These are phyloP conservation scores for Solenodon paradoxus DNA, from an alignment of 2,113 vertebrate genomes.

Conservation along the genomic window DNA sequence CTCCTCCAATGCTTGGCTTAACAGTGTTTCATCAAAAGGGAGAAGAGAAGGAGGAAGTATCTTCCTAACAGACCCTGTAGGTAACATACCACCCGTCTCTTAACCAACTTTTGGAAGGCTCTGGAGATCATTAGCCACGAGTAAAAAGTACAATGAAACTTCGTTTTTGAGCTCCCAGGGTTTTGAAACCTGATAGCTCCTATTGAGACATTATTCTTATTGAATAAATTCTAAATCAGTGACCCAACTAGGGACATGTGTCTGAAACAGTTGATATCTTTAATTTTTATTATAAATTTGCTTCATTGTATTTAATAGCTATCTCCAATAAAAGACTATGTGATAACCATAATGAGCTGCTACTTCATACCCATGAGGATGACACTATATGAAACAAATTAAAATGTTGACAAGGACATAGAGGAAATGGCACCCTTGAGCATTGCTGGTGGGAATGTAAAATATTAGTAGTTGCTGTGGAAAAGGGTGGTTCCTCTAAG, in stretches of 20 bases:
- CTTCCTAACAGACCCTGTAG: background rate
- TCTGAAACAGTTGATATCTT: background rate
- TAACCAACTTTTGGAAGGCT: background rate
- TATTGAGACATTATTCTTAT: background rate
- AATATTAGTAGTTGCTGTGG: background rate
- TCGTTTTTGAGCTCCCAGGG: background rate
- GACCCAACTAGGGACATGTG: background rate
- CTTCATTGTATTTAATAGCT: background rate
- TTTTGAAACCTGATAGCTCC: background rate
- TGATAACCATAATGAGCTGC: background rate
- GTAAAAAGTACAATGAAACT: background rate
- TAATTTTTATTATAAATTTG: background rate
- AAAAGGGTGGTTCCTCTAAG: background rate
- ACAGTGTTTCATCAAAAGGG: background rate
- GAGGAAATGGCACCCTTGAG: background rate
- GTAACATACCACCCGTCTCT: background rate
- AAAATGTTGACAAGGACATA: background rate
- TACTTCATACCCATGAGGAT: background rate
- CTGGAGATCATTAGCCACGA: background rate
- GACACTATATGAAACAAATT: background rate
- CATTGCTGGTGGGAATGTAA: background rate
- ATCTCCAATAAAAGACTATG: background rate
- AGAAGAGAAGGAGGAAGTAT: background rate
- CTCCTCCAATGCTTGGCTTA: background rate
- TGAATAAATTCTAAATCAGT: background rate